These are phyloP conservation scores for Cheilosia vulpina DNA, from an alignment of 2,888 invertebrate species.

Conservation along the genomic window DNA sequence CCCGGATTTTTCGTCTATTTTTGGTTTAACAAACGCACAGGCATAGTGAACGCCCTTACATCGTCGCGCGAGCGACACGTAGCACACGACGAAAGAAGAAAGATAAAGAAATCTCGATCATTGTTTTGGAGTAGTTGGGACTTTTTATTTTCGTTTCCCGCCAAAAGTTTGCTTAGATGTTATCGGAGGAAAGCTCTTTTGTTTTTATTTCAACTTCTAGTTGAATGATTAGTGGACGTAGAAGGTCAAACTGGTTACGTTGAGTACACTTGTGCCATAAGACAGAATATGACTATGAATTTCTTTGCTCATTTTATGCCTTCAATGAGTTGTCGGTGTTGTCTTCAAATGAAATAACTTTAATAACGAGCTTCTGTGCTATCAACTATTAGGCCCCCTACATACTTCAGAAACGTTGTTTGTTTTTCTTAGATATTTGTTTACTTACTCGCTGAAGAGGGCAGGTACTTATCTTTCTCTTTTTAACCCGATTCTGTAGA, in stretches of 20 bases:
- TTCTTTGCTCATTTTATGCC: too few relatives aligned
- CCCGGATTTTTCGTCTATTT: constrained; percentile 64
- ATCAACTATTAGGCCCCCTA: too few relatives aligned
- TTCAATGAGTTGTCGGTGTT: too few relatives aligned
- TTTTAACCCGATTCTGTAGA: too few relatives aligned
- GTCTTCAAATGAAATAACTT: too few relatives aligned
- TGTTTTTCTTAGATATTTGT: too few relatives aligned
- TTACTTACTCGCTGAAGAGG: too few relatives aligned
- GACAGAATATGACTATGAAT: too few relatives aligned
- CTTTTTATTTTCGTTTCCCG: constrained; percentile 48
- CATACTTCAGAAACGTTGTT: too few relatives aligned
- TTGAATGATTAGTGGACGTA: neutral
- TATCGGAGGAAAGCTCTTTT: neutral
- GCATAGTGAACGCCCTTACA: constrained; percentile 6
- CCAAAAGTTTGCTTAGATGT: constrained; percentile 30
- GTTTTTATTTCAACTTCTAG: neutral
- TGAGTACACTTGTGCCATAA: too few relatives aligned
- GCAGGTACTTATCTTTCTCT: too few relatives aligned
- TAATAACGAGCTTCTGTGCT: too few relatives aligned
- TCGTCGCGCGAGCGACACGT: neutral
- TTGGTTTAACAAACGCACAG: constrained; percentile 23
- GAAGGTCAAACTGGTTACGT: neutral
- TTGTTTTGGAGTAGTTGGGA: neutral
- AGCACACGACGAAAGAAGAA: neutral
- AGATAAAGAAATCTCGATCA: constrained; percentile 14